phyloP scores from a whole-genome alignment of 2,888 invertebrate species.

The Lagria hirta region DNA sequence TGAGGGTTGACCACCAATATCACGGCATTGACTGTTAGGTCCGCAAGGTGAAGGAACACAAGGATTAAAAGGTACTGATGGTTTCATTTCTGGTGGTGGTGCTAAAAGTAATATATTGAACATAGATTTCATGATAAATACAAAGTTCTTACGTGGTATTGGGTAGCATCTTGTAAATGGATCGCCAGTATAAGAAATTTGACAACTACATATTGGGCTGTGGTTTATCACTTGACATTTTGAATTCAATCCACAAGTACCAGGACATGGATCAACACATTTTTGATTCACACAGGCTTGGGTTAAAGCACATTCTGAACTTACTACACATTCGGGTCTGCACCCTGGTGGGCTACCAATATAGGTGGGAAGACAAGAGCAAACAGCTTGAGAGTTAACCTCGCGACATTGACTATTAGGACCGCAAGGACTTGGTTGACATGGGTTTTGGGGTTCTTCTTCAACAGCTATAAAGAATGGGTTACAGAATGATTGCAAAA shows the following conservation, averaged over 20 bases:
- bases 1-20: conserved; percentile 66
- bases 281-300: conserved; percentile 51
- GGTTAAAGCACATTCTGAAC: conserved; percentile 59
- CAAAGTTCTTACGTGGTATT: conserved; percentile 53
- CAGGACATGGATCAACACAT: conserved; percentile 57
- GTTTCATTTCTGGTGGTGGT: conserved; percentile 5
- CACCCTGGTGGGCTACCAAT: conserved; percentile 65
- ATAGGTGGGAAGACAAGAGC: conserved; percentile 63
- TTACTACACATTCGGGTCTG: conserved; percentile 60
- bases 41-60: conserved; percentile 75
- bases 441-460: conserved; percentile 58
- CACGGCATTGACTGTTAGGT: conserved; percentile 69
- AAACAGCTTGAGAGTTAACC: conserved; percentile 60
- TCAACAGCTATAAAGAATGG: conserved; percentile 11
- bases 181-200: conserved; percentile 64
- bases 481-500: neutral
- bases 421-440: conserved; percentile 74
- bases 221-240: conserved; percentile 62
- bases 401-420: conserved; percentile 75
- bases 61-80: conserved; percentile 60
- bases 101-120: conserved; percentile 38
- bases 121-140: neutral
- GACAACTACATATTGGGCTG: conserved; percentile 71
- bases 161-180: conserved; percentile 70
- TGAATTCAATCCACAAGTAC: conserved; percentile 58